Percentiles rank a stretch among this genome's conserved stretches.
Conservation (phyloP, 2,888 invertebrate species). For the Lasioglossum lativentre region DNA sequence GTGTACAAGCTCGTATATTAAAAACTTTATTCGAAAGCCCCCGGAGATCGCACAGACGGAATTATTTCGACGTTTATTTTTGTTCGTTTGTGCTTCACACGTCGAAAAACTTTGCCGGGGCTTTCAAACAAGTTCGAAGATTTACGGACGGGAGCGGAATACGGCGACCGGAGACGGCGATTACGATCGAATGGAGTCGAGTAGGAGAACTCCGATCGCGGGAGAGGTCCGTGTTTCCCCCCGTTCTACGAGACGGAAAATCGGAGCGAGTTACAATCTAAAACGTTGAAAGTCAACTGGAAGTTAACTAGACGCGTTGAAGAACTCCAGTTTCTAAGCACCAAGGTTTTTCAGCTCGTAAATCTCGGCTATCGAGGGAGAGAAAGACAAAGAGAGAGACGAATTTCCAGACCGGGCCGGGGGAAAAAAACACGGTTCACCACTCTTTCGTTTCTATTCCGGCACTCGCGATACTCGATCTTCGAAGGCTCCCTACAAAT, state of each 20-base stretch:
- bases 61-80: constrained; percentile 67
- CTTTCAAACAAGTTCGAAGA: constrained; percentile 58
- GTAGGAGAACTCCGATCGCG: constrained; percentile 55
- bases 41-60: constrained; percentile 48
- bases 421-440: constrained; percentile 62
- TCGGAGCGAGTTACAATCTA: constrained; percentile 39
- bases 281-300: constrained; percentile 34
- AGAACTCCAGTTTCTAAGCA: constrained; percentile 50
- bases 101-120: constrained; percentile 51
- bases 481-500: constrained; percentile 53
- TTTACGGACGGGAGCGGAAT: constrained; percentile 59
- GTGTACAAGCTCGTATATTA: constrained; percentile 57
- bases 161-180: constrained; percentile 43
- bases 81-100: constrained; percentile 61
- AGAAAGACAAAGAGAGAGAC: background rate
- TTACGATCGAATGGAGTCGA: constrained; percentile 54
- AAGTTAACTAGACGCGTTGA: constrained; percentile 68
- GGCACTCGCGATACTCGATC: constrained; percentile 33
- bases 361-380: constrained; percentile 49
- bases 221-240: constrained; percentile 47
- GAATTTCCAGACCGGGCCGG: constrained; percentile 20
- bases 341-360: constrained; percentile 54
- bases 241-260: constrained; percentile 22
- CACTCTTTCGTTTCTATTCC: constrained; percentile 64
- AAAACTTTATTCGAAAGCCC: constrained; percentile 63